phyloP scores from a whole-genome alignment of 2,113 vertebrate genomes.

The Anguilla rostrata region DNA sequence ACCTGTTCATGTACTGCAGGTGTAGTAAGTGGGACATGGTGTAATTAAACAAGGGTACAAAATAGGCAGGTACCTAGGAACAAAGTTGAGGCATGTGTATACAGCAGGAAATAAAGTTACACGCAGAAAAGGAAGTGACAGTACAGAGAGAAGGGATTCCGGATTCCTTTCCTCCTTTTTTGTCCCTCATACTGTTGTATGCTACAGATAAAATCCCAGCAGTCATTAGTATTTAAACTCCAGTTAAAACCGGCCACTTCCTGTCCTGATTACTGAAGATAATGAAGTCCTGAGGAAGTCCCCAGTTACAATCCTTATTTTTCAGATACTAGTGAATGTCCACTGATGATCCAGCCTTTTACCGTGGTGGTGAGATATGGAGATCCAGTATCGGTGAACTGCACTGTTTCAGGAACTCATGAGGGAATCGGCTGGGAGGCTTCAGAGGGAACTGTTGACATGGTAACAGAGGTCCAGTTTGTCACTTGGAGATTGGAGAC shows the following conservation, averaged over 20 bases:
- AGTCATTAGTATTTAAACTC: neutral
- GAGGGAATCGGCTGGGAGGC: slow-evolving; percentile 69
- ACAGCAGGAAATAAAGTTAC: no score
- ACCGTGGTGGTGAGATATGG: slow-evolving; percentile 71
- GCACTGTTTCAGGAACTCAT: slow-evolving; percentile 50
- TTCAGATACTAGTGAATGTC: slow-evolving; percentile 47
- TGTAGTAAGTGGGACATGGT: no score
- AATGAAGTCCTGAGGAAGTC: neutral
- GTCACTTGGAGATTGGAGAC: slow-evolving; percentile 70
- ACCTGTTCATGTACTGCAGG: no score
- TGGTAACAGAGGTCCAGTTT: slow-evolving; percentile 22
- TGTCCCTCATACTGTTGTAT: no score
- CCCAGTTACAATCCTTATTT: neutral
- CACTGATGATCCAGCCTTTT: slow-evolving; percentile 67
- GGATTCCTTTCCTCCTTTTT: no score
- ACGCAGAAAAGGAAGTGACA: no score
- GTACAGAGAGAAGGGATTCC: no score
- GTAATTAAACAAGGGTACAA: no score
- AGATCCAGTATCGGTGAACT: slow-evolving; percentile 68
- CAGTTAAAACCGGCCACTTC: neutral
- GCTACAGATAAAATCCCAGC: no score
- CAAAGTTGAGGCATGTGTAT: no score
- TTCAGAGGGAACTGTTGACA: accelerated
- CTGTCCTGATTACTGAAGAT: neutral
- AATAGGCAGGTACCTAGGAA: no score